Evolutionary conservation across 2,888 invertebrate genomes (phyloP).

Genomic region (Xestia xanthographa): DNA sequence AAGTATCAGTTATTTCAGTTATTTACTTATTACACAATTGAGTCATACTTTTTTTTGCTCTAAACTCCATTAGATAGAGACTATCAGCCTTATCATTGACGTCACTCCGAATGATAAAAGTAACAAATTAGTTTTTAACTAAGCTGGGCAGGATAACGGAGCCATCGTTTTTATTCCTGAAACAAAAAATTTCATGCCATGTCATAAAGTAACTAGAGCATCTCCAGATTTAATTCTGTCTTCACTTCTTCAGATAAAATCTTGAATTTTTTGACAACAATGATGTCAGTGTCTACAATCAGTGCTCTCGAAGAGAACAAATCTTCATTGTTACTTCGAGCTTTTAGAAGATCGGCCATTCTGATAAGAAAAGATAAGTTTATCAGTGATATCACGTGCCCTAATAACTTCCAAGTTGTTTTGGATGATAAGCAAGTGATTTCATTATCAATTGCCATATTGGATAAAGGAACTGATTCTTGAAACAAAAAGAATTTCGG

Average conservation of each 20-base stretch:
- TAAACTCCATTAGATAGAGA: conserved; percentile 35
- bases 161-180: conserved; percentile 44
- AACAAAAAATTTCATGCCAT: conserved; percentile 27
- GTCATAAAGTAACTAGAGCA: conserved; percentile 27
- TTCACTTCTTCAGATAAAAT: conserved; percentile 35
- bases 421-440: conserved; percentile 36
- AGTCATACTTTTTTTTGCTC: conserved; percentile 44
- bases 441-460: conserved; percentile 38
- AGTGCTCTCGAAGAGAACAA: conserved; percentile 28
- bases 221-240: conserved; percentile 23
- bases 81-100: conserved; percentile 64
- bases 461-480: conserved; percentile 25
- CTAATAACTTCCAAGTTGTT: conserved; percentile 33
- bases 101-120: conserved; percentile 59
- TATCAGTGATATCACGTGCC: conserved; percentile 39
- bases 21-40: conserved; percentile 19
- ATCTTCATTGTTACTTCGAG: conserved; percentile 27
- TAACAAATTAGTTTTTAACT: conserved; percentile 57
- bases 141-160: conserved; percentile 48
- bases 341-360: conserved; percentile 38
- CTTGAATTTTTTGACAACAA: conserved; percentile 16
- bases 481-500: conserved; percentile 12
- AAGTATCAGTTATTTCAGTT: conserved; percentile 20
- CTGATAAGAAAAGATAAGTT: conserved; percentile 41
- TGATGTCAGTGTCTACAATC: conserved; percentile 36